Percentiles rank a stretch among this genome's conserved stretches.
Conservation (phyloP, 1,140 invertebrate genomes). For the Episyrphus balteatus region DNA sequence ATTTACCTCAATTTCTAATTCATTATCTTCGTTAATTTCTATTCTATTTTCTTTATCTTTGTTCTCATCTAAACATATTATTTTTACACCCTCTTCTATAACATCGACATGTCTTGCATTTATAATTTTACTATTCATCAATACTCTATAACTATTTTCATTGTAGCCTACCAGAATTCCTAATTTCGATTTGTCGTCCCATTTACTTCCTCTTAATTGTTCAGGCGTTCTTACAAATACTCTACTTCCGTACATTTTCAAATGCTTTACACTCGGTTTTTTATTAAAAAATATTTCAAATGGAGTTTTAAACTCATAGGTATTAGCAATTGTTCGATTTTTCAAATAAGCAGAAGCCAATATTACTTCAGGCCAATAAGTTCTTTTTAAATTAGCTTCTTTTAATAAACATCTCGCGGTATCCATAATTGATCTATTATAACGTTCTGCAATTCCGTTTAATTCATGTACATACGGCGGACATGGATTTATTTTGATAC, state of each 20-base stretch:
- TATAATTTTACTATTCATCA: slow-evolving; percentile 7
- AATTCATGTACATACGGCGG: slow-evolving; percentile 32
- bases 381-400: slow-evolving; percentile 8
- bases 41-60: background rate
- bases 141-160: slow-evolving; percentile 1
- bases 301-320: slow-evolving; percentile 28
- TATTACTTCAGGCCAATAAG: slow-evolving; percentile 21
- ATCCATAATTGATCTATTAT: slow-evolving; percentile 36
- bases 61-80: slow-evolving; percentile 1
- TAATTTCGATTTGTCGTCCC: slow-evolving; percentile 23
- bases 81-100: slow-evolving; percentile 4
- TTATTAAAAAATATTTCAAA: slow-evolving; percentile 30
- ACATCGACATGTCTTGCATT: slow-evolving; percentile 9
- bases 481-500: slow-evolving; percentile 9
- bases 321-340: slow-evolving; percentile 23
- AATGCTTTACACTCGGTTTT: slow-evolving; percentile 25
- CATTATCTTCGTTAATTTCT: slow-evolving; percentile 7
- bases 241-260: slow-evolving; percentile 19
- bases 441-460: slow-evolving; percentile 36
- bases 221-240: slow-evolving; percentile 27
- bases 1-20: slow-evolving; percentile 11
- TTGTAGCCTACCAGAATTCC: background rate
- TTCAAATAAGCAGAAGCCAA: slow-evolving; percentile 18
- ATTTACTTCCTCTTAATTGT: slow-evolving; percentile 24
- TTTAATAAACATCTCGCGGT: slow-evolving; percentile 14